A percentile compares a stretch with the other conserved stretches of the same genome.
These are phyloP conservation scores for Botrylloides violaceus DNA, from an alignment of 23 tunicate species.

Conservation along the genomic window DNA sequence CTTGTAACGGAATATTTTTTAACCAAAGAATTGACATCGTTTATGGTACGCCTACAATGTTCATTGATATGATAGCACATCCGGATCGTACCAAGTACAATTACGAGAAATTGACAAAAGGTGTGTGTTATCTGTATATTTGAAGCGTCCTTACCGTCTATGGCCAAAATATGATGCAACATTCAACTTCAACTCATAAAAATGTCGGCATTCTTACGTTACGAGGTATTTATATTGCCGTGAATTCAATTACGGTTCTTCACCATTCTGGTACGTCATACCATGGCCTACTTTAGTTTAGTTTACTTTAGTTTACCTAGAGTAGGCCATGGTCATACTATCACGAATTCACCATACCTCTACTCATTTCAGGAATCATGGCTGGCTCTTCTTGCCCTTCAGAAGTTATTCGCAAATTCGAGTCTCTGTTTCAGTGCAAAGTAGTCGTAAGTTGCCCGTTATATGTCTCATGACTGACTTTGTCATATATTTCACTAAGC, in stretches of 20 bases:
- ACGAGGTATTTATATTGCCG: no score
- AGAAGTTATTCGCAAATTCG: slow-evolving; percentile 57
- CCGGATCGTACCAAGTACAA: slow-evolving; percentile 18
- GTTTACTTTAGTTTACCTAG: no score
- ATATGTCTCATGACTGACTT: no score
- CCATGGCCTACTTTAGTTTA: no score
- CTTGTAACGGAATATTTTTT: neutral
- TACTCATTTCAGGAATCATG: slow-evolving; percentile 68
- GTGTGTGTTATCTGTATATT: neutral
- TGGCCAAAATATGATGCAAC: no score
- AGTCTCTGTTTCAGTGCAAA: slow-evolving; percentile 30
- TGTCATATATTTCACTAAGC: no score
- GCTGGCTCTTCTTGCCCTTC: slow-evolving; percentile 93
- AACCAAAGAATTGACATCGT: slow-evolving; percentile 41
- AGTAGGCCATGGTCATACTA: no score
- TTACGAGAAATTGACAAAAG: slow-evolving; percentile 11
- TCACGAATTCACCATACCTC: no score
- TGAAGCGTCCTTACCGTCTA: neutral
- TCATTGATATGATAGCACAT: slow-evolving; percentile 42
- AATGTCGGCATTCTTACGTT: no score
- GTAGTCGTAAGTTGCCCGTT: slow-evolving; percentile 47
- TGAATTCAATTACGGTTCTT: neutral
- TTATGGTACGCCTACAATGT: slow-evolving; percentile 98
- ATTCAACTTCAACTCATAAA: no score
- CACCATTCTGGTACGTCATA: no score